Conservation (phyloP, 2,797 vertebrate species). For the Enteromius treurensis region DNA sequence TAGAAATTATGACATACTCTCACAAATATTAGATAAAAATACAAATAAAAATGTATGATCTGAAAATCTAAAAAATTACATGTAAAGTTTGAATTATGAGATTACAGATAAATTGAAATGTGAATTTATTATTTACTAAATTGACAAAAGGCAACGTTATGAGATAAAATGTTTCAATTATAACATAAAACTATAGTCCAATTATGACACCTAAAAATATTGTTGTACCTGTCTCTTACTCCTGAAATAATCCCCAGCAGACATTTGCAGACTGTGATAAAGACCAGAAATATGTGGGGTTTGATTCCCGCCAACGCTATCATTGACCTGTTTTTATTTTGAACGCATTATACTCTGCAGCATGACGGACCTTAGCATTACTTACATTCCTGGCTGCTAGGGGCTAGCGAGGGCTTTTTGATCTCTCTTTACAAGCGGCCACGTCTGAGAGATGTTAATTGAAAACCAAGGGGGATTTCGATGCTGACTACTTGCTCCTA, state of each 20-base stretch:
- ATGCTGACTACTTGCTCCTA: slow-evolving; percentile 59
- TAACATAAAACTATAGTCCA: background rate
- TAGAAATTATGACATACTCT: background rate
- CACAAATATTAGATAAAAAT: background rate
- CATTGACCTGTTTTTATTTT: slow-evolving; percentile 60
- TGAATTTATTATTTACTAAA: background rate
- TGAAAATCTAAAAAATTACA: background rate
- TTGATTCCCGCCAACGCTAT: slow-evolving; percentile 47
- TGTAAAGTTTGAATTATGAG: background rate
- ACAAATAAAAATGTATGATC: background rate
- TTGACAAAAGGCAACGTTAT: background rate
- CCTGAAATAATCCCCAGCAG: slow-evolving; percentile 33
- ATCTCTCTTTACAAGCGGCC: slow-evolving; percentile 60
- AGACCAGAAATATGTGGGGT: slow-evolving; percentile 44
- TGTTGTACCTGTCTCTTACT: slow-evolving; percentile 14
- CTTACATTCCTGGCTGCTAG: slow-evolving; percentile 63
- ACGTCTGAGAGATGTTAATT: slow-evolving; percentile 63
- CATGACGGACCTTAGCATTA: slow-evolving; percentile 58
- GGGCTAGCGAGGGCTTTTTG: slow-evolving; percentile 60
- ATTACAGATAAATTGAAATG: background rate
- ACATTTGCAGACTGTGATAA: slow-evolving; percentile 44
- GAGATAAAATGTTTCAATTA: background rate
- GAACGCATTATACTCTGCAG: slow-evolving; percentile 50
- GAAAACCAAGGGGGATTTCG: slow-evolving; percentile 64
- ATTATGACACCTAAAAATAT: background rate